A percentile compares a stretch with the other conserved stretches of the same genome.
phyloP scores from a whole-genome alignment of 2,113 vertebrate genomes.

The Centropus bengalensis region DNA sequence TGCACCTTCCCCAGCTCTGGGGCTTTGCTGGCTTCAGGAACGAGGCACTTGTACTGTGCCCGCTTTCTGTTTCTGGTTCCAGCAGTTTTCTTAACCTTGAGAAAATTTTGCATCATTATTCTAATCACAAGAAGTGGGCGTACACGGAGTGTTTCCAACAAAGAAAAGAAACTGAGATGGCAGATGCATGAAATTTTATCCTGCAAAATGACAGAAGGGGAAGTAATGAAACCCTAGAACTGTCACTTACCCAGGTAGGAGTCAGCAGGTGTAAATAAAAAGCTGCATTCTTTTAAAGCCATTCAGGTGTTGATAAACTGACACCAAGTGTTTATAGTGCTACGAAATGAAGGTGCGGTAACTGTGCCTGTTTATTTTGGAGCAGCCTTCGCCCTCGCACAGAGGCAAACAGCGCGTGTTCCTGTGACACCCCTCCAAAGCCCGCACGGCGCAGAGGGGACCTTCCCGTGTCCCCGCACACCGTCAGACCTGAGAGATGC shows the following conservation, averaged over 20 bases:
- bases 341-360: neutral
- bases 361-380: neutral
- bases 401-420: neutral
- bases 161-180: slow-evolving; percentile 51
- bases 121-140: slow-evolving; percentile 41
- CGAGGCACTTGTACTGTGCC: neutral
- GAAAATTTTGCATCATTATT: neutral
- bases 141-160: neutral
- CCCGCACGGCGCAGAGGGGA: neutral
- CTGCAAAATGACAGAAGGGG: slow-evolving; percentile 45
- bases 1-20: neutral
- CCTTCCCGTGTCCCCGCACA: neutral
- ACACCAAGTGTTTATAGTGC: neutral
- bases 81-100: slow-evolving; percentile 33
- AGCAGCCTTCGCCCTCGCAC: neutral
- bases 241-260: slow-evolving; percentile 24
- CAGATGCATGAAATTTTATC: slow-evolving; percentile 31
- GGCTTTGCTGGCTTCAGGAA: neutral
- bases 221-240: slow-evolving; percentile 36
- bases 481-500: neutral
- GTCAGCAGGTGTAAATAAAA: slow-evolving; percentile 36
- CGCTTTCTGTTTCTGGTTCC: neutral
- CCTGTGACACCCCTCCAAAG: neutral
- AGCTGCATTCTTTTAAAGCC: neutral
- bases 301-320: neutral